phyloP scores from a whole-genome alignment of 2,113 vertebrate genomes.

The Nematolebias whitei region DNA sequence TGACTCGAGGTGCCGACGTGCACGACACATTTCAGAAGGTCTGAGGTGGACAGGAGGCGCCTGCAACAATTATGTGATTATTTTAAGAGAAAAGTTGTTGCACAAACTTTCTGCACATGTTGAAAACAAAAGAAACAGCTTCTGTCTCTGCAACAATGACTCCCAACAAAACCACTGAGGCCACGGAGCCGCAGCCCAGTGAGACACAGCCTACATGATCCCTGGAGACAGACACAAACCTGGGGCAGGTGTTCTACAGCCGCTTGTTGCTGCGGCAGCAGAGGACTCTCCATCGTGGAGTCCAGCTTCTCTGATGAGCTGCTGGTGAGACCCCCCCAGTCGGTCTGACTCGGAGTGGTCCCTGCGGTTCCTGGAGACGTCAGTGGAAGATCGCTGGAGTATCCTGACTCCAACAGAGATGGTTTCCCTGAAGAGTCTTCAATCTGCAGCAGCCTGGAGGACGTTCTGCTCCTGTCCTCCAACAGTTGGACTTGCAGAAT shows the following conservation, averaged over 20 bases:
- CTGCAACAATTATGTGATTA: too few species aligned
- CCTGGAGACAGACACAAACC: conserved; percentile 62
- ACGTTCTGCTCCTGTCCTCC: conserved; percentile 5
- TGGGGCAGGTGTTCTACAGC: conserved; percentile 55
- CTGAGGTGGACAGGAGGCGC: too few species aligned
- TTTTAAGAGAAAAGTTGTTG: too few species aligned
- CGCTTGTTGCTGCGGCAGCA: conserved; percentile 62
- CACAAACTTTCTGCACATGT: too few species aligned
- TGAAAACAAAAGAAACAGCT: too few species aligned
- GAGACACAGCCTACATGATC: too few species aligned
- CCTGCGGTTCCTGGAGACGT: conserved; percentile 79
- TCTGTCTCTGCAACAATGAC: too few species aligned
- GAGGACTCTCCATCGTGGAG: conserved; percentile 74
- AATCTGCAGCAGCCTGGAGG: conserved; percentile 1
- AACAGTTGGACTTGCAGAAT: conserved; percentile 62
- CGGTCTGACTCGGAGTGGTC: conserved; percentile 72
- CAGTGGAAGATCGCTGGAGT: conserved; percentile 78
- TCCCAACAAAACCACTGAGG: too few species aligned
- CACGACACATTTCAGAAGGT: too few species aligned
- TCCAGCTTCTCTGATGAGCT: conserved; percentile 80
- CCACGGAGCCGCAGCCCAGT: too few species aligned
- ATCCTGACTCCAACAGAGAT: conserved; percentile 75
- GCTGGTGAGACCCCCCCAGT: conserved; percentile 74
- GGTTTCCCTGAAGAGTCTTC: conserved; percentile 43
- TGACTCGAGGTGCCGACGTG: too few species aligned